These are phyloP conservation scores for Eptatretus burgeri DNA, from an alignment of 2,113 vertebrate genomes.

Conservation along the genomic window DNA sequence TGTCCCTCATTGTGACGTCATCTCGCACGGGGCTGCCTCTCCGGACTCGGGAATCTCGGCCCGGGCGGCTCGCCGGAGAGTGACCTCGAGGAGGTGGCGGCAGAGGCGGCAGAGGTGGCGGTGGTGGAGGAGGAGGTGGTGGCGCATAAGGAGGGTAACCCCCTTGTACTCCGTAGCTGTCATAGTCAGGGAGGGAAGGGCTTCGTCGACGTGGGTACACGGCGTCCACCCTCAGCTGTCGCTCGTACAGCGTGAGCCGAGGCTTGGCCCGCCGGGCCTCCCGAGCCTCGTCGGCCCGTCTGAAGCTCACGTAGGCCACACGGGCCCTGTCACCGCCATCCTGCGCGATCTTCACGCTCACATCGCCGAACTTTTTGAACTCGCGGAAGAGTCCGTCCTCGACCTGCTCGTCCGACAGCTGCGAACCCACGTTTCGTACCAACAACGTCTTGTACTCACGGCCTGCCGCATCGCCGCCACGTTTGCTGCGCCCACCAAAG, in stretches of 20 bases:
- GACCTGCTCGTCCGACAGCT: constrained; percentile 64
- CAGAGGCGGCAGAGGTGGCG: constrained; percentile 18
- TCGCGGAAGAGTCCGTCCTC: constrained; percentile 91
- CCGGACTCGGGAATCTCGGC: constrained; percentile 57
- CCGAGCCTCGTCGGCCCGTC: constrained; percentile 57
- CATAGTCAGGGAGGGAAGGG: constrained; percentile 15
- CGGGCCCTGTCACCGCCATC: constrained; percentile 45
- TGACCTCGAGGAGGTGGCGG: constrained; percentile 29
- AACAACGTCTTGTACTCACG: constrained; percentile 78
- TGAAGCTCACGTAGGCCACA: constrained; percentile 70
- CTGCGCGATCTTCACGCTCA: constrained; percentile 79
- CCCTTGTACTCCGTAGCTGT: constrained; percentile 24
- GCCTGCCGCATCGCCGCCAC: constrained; percentile 13
- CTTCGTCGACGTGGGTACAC: constrained; percentile 45
- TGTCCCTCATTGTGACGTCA: constrained; percentile 38
- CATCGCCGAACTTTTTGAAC: constrained; percentile 79
- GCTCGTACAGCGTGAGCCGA: constrained; percentile 55
- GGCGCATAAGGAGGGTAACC: constrained; percentile 16
- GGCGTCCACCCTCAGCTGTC: constrained; percentile 63
- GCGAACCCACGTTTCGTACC: constrained; percentile 71
- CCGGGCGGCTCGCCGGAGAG: constrained; percentile 27
- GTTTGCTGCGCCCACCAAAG: background rate
- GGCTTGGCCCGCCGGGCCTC: constrained; percentile 67
- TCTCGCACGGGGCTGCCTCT: constrained; percentile 49
- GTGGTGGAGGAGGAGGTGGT: constrained; percentile 18